Evolutionary conservation across 1,140 invertebrate species (phyloP).

Genomic region (Mactra quadrangularis): DNA sequence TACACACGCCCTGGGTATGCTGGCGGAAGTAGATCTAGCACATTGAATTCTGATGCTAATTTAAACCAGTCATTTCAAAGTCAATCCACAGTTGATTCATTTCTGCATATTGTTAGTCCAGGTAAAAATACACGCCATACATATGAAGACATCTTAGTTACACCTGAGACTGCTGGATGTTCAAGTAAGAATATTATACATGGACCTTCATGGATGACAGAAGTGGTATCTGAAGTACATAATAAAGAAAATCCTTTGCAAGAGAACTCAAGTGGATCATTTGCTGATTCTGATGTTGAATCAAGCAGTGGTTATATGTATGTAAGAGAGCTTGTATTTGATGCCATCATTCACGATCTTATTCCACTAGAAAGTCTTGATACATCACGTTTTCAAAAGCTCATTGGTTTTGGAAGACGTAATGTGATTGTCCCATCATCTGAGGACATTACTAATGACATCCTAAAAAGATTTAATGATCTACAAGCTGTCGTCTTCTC

Average conservation of each 20-base stretch:
- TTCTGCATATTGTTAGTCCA: neutral
- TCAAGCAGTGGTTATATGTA: neutral
- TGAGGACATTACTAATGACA: neutral
- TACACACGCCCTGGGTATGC: too few relatives aligned
- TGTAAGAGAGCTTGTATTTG: conserved; percentile 16
- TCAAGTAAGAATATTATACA: neutral
- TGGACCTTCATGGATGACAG: neutral
- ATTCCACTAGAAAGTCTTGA: conserved; percentile 23
- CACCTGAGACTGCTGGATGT: neutral
- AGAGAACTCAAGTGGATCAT: conserved; percentile 30
- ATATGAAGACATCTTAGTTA: conserved; percentile 4
- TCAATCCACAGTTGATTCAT: neutral
- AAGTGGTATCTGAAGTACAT: neutral
- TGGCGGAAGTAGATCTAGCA: neutral
- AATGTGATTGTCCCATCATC: neutral
- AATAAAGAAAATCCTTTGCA: conserved; percentile 11
- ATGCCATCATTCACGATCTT: conserved; percentile 21
- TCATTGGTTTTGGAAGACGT: conserved; percentile 5
- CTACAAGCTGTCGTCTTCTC: neutral
- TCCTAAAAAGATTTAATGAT: neutral
- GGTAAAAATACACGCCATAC: neutral
- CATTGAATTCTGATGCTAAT: neutral
- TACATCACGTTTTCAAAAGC: conserved; percentile 6
- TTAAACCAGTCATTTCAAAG: neutral
- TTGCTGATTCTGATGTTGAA: conserved; percentile 24